Conservation (phyloP, 2,797 vertebrate genomes). For the Sebastolobus alascanus region DNA sequence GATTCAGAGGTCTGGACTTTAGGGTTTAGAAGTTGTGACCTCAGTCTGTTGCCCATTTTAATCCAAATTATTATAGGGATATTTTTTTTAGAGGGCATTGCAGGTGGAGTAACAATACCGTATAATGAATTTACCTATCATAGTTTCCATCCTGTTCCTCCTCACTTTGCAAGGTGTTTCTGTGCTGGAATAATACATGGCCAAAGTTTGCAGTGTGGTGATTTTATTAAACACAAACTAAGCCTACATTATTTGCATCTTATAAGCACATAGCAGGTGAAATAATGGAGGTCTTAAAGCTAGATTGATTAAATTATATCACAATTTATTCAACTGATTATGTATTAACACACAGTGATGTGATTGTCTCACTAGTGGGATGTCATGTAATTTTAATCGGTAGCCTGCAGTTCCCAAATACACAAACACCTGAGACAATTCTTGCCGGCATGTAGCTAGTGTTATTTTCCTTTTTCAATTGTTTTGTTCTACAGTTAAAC, state of each 20-base stretch:
- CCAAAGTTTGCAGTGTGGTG: neutral
- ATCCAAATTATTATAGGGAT: neutral
- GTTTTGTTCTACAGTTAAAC: neutral
- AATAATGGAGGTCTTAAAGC: neutral
- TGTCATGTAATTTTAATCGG: conserved; percentile 17
- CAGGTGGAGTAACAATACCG: neutral
- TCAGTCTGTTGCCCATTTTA: neutral
- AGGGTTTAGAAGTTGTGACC: neutral
- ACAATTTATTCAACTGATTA: neutral
- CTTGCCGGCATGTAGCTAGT: neutral
- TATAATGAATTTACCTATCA: neutral
- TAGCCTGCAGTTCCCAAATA: conserved; percentile 12
- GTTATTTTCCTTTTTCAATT: neutral
- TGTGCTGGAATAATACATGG: neutral
- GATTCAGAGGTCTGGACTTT: conserved; percentile 32
- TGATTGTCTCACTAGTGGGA: neutral
- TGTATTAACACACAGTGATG: neutral
- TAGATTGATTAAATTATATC: neutral
- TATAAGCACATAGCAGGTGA: neutral
- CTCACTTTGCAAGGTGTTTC: neutral
- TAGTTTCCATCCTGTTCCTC: neutral
- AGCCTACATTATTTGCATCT: neutral
- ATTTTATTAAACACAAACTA: neutral
- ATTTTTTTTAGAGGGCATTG: neutral
- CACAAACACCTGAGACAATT: conserved; percentile 6